Evolutionary conservation across 2,113 vertebrate genomes (phyloP), one percentile per base, ranked within the genome.

Genomic region (Neodontobutis hainanensis): DNA sequence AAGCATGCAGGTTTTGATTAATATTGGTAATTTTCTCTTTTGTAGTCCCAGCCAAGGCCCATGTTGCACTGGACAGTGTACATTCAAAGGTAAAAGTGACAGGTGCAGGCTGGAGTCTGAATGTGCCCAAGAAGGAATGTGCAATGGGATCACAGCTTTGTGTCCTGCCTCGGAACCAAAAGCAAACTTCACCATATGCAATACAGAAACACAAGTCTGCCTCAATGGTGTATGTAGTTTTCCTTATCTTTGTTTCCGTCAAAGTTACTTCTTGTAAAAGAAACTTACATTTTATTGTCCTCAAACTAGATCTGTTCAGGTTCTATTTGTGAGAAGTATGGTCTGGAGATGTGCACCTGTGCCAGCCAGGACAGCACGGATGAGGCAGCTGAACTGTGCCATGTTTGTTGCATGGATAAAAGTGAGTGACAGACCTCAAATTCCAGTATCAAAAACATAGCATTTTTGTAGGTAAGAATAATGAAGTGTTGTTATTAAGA

Each of bases 351-450:
- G 3, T 99, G 97, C 10, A 98, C 96, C 0, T 98, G 96, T 80
- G 93, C 92, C 68, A 95, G 89, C 51, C 62, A 92, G 40, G 93
- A 96, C 0, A 91, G 91, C 59, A 92, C 93, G 82, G 94, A 97
- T 1, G 96, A 98, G 0, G 93, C 91, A 44, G 94, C 90, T 34
- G 96, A 99, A 47, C 81, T 98, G 51, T 99, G 97, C 73, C 97
- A 99, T 8, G 96, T 99, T 71, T 99, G 97, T 90, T 99, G 97
- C 89, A 96, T 96, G 96, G 90, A 94, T 14, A 98, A 92, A 92
- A 88, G 97, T 99, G 90, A 94, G 97, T 77, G 59, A 35, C 15
- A n/a, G n/a, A 8, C 9, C 43, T 14, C 8, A 45, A 8, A 6
- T 14, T 14, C 52, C 15, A 11, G 8, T 19, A 55, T 15, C 42